Evolutionary conservation across 1,140 invertebrate genomes (phyloP).

Genomic region (Drosophila ogumai): DNA sequence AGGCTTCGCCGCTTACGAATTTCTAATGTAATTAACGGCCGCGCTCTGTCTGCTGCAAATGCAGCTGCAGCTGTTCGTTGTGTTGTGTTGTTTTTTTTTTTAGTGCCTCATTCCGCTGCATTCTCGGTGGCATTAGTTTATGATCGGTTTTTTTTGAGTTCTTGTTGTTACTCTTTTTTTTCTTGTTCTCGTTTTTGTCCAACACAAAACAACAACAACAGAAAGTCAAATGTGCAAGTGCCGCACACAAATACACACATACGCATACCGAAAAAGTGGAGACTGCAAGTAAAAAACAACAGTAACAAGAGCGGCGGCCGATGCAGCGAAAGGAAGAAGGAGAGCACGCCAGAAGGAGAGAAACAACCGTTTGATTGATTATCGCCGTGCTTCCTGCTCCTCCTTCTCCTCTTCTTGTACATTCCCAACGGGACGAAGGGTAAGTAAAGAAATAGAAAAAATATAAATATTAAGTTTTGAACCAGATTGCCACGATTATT

Average conservation of each 20-base stretch:
- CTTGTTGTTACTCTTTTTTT: slow-evolving; percentile 9
- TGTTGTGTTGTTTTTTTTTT: slow-evolving; percentile 16
- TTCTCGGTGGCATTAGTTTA: slow-evolving; percentile 9
- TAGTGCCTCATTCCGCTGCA: slow-evolving; percentile 7
- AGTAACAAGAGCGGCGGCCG: not conserved
- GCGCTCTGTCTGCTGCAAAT: slow-evolving; percentile 13
- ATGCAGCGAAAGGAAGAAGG: slow-evolving; percentile 1
- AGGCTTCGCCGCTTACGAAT: slow-evolving; percentile 54
- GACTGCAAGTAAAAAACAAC: slow-evolving; percentile 3
- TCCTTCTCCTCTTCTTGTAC: slow-evolving; percentile 2
- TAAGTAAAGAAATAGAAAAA: slow-evolving; percentile 15
- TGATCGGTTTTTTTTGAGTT: slow-evolving; percentile 7
- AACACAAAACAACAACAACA: not conserved
- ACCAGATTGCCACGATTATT: slow-evolving; percentile 13
- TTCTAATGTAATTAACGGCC: slow-evolving; percentile 78
- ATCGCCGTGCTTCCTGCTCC: slow-evolving; percentile 25
- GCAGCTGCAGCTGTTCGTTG: slow-evolving; percentile 57
- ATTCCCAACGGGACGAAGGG: slow-evolving; percentile 39
- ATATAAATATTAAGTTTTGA: slow-evolving; percentile 12
- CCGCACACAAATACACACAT: slow-evolving; percentile 26
- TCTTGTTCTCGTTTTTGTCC: slow-evolving; percentile 20
- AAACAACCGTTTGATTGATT: slow-evolving; percentile 48
- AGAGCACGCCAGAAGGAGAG: slow-evolving; percentile 6
- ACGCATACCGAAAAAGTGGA: slow-evolving; percentile 6
- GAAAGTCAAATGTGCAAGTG: slow-evolving; percentile 68